Conservation (phyloP, 2,888 invertebrate genomes). For the Crocallis elinguaria region DNA sequence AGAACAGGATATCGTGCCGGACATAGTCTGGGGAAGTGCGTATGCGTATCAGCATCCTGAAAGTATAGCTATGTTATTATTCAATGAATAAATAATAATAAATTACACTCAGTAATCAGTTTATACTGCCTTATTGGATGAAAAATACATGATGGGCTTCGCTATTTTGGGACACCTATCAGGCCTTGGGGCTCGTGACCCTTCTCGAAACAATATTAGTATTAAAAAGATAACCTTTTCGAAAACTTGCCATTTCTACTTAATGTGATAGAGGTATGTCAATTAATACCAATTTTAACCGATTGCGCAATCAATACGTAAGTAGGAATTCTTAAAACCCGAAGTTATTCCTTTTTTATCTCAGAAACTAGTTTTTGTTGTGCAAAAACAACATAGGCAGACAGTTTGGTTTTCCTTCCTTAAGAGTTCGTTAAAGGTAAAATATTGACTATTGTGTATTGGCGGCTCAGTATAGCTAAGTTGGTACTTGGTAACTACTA, state of each 20-base stretch:
- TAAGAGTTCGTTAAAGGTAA: background rate
- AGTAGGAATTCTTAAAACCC: background rate
- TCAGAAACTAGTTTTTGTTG: constrained; percentile 6
- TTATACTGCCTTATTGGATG: too few species aligned
- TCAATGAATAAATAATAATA: background rate
- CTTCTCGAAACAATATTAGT: too few species aligned
- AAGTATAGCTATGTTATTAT: background rate
- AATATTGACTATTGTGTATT: background rate
- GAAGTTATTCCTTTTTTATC: background rate
- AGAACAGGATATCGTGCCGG: background rate
- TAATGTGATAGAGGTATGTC: background rate
- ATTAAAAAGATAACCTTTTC: too few species aligned
- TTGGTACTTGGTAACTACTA: too few species aligned
- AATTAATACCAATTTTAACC: background rate
- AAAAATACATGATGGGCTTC: too few species aligned
- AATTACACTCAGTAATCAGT: background rate
- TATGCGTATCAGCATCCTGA: constrained; percentile 1
- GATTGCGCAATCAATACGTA: constrained; percentile 12
- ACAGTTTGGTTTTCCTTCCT: constrained; percentile 9
- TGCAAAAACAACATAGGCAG: background rate
- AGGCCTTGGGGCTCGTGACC: too few species aligned
- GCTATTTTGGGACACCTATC: too few species aligned
- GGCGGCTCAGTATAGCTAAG: too few species aligned
- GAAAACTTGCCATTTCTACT: background rate
- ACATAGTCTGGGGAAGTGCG: background rate